These are phyloP conservation scores for Leptoclinus maculatus DNA, from an alignment of 2,797 vertebrate genomes.

Conservation along the genomic window DNA sequence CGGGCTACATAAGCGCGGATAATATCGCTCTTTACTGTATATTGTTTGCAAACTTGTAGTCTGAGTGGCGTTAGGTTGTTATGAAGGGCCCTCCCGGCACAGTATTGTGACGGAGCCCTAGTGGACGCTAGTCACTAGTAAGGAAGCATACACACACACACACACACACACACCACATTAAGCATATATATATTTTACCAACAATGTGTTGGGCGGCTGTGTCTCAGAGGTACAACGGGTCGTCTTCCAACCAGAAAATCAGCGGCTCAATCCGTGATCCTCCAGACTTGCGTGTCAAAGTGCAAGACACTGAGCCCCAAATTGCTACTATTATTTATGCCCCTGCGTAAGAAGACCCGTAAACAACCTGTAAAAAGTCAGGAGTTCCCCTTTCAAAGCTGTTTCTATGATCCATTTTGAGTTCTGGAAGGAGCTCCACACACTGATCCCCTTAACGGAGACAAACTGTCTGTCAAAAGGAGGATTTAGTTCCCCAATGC, in stretches of 20 bases:
- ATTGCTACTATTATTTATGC: background rate
- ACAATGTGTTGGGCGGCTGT: too few relatives aligned
- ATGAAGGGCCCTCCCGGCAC: background rate
- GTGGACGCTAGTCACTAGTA: background rate
- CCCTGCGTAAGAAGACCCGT: background rate
- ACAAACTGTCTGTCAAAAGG: background rate
- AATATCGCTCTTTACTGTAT: background rate
- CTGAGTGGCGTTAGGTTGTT: too few relatives aligned
- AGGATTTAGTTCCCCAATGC: background rate
- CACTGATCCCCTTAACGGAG: background rate
- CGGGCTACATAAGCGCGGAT: background rate
- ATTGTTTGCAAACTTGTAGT: background rate
- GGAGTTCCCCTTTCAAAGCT: conserved; percentile 5
- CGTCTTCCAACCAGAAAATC: too few relatives aligned
- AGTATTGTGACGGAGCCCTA: background rate
- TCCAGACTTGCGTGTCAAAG: too few relatives aligned
- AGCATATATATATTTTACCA: too few relatives aligned
- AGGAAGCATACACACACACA: background rate
- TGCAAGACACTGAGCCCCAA: background rate
- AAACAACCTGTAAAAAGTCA: background rate
- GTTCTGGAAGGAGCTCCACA: background rate
- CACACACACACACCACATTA: background rate
- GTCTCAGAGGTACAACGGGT: too few relatives aligned
- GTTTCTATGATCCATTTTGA: background rate
- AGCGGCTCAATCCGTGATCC: too few relatives aligned